Base-by-base conservation (phyloP, 2,888 invertebrate genomes). In the Hyposoter didymator region DNA sequence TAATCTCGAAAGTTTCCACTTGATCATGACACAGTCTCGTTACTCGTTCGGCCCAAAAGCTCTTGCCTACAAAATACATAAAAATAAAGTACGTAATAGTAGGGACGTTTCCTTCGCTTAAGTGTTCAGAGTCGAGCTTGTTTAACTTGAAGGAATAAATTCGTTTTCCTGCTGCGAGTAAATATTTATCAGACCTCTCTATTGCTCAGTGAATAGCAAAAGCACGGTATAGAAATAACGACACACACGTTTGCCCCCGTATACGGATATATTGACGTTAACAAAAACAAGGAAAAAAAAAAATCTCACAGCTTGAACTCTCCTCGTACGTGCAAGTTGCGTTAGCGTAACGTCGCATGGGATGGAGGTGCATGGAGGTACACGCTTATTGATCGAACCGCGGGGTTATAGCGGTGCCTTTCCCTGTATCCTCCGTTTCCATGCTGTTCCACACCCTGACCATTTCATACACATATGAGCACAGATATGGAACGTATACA, bases 301-400 rank as follows among this genome's bases (percentile, higher is more conserved):
- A 5, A 32, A 52, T 49, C 72, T 35, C 32, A 22, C 32, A 55
- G 19, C 55, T 35, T 39, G 35, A 55, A 73, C 17, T 73, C 73
- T 73, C 14, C 14, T 39, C 43, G 55, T 59, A 73, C 73, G 73
- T 55, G 39, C 22, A 43, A 55, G 55, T 73, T 55, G 73, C 73
- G 55, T 73, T 73, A 73, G 90, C 88, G 89, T 90, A 88, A 88
- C 87, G 86, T 83, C 87, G 87, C 85, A 66, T 73, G 64, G 78
- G 87, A 83, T 88, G 87, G 79, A 87, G 87, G 87, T 89, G 89
- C 82, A 82, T 62, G 80, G 72, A 74, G 82, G 79, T 49, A 64
- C 75, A 82, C 78, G 87, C 88, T 90, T 90, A 90, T 90, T 90
- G 90, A 90, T 90, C 91, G 91, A 49, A 74, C 75, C 70, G 78